A percentile compares a stretch with the other conserved stretches of the same genome.
These are phyloP conservation scores for Leptinotarsa lineolata DNA, from an alignment of 1,140 invertebrate genomes.

Conservation along the genomic window DNA sequence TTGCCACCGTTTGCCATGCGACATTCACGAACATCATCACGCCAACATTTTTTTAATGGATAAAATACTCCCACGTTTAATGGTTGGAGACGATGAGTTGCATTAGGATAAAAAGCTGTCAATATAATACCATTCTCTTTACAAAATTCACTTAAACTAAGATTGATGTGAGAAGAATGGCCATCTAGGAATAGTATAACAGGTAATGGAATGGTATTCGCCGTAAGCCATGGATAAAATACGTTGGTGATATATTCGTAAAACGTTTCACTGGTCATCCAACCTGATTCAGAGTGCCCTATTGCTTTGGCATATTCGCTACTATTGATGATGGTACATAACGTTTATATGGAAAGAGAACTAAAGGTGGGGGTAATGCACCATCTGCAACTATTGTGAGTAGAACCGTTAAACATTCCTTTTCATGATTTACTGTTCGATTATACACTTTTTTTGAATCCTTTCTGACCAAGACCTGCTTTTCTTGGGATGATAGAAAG, in stretches of 20 bases:
- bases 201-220: slow-evolving; percentile 33
- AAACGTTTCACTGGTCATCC: no score
- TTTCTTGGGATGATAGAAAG: slow-evolving; percentile 47
- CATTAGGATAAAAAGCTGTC: slow-evolving; percentile 54
- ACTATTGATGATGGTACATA: slow-evolving; percentile 4
- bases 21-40: background rate
- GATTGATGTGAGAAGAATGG: slow-evolving; percentile 52
- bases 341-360: background rate
- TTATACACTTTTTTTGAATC: slow-evolving; percentile 45
- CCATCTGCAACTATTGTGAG: slow-evolving; percentile 49
- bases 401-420: slow-evolving; percentile 44
- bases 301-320: slow-evolving; percentile 4
- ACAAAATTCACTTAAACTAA: slow-evolving; percentile 53
- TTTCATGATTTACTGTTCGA: slow-evolving; percentile 31
- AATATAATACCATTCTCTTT: slow-evolving; percentile 53
- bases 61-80: slow-evolving; percentile 42
- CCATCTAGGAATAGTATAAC: slow-evolving; percentile 56
- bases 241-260: no score
- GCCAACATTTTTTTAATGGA: slow-evolving; percentile 49
- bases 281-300: background rate
- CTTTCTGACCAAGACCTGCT: slow-evolving; percentile 47
- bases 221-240: no score
- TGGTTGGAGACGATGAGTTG: slow-evolving; percentile 18
- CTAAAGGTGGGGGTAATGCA: slow-evolving; percentile 44
- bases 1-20: no score